Evolutionary conservation across 2,113 vertebrate species (phyloP).

Genomic region (Gymnogyps californianus): DNA sequence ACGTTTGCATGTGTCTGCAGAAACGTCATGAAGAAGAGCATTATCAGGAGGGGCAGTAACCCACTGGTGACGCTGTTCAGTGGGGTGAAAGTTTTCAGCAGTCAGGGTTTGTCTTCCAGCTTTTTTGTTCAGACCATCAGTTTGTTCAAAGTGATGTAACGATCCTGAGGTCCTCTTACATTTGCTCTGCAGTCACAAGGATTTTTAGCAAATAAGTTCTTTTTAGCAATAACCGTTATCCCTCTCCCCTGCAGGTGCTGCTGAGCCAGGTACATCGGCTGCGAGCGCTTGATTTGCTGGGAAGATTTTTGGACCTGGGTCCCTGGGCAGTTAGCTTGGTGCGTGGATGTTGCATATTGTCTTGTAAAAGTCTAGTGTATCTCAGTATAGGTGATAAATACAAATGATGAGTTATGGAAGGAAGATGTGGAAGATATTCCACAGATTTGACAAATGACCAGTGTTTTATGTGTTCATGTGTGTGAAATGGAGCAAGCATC

Average conservation of each 20-base stretch:
- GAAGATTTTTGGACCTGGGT: conserved; percentile 93
- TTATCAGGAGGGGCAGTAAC: background rate
- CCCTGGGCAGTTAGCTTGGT: conserved; percentile 99
- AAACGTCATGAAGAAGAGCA: fast-evolving
- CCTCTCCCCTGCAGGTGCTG: conserved; percentile 83
- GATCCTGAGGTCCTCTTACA: fast-evolving
- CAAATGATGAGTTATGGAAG: background rate
- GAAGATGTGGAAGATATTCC: background rate
- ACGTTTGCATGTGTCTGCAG: fast-evolving
- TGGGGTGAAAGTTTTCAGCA: background rate
- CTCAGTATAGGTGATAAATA: fast-evolving
- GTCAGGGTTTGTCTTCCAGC: background rate
- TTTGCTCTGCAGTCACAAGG: background rate
- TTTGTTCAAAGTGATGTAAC: fast-evolving
- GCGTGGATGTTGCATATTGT: background rate
- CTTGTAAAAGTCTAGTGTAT: background rate
- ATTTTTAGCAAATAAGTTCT: background rate
- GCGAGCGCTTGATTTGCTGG: conserved; percentile 90
- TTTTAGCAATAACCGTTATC: fast-evolving
- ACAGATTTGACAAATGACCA: background rate
- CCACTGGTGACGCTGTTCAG: fast-evolving
- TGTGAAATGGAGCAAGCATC: background rate
- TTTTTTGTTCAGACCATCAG: fast-evolving
- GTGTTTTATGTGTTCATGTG: background rate
- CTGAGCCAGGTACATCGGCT: conserved; percentile 96